Conservation (phyloP, 2,888 invertebrate species). For the Scrobipalpa costella region DNA sequence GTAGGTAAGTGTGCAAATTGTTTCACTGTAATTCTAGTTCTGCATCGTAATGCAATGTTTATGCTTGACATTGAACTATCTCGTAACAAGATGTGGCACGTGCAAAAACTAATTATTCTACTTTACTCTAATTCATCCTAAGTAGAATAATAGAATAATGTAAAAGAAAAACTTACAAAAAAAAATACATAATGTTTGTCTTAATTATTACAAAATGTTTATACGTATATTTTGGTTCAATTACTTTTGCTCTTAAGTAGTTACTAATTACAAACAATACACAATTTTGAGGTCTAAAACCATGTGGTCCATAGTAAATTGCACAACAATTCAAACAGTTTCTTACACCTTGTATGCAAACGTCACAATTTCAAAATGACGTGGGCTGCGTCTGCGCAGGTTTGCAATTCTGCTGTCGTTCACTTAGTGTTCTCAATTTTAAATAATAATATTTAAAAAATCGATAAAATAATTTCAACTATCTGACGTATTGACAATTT, state of each 20-base stretch:
- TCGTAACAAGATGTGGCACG: background rate
- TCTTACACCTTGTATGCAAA: constrained; percentile 7
- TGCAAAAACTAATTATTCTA: background rate
- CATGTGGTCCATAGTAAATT: too few relatives aligned
- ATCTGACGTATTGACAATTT: too few relatives aligned
- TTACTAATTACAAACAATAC: too few relatives aligned
- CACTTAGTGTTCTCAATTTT: background rate
- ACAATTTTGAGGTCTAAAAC: too few relatives aligned
- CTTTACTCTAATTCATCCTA: background rate
- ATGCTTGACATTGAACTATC: constrained; percentile 9
- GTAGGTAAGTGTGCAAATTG: constrained; percentile 11
- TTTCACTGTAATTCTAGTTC: constrained; percentile 7
- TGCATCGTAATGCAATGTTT: background rate
- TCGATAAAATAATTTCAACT: too few relatives aligned
- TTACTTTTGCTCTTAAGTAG: too few relatives aligned
- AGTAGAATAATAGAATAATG: too few relatives aligned
- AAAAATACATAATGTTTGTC: too few relatives aligned
- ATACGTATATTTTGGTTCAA: too few relatives aligned
- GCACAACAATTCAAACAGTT: background rate
- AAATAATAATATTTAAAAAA: background rate
- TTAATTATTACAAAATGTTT: too few relatives aligned
- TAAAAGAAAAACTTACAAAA: background rate
- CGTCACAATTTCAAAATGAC: constrained; percentile 13
- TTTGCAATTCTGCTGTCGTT: background rate
- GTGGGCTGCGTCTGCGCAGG: constrained; percentile 20